These are phyloP conservation scores for Sycophila sp. DNA, from an alignment of 1,140 invertebrate genomes.

Conservation along the genomic window DNA sequence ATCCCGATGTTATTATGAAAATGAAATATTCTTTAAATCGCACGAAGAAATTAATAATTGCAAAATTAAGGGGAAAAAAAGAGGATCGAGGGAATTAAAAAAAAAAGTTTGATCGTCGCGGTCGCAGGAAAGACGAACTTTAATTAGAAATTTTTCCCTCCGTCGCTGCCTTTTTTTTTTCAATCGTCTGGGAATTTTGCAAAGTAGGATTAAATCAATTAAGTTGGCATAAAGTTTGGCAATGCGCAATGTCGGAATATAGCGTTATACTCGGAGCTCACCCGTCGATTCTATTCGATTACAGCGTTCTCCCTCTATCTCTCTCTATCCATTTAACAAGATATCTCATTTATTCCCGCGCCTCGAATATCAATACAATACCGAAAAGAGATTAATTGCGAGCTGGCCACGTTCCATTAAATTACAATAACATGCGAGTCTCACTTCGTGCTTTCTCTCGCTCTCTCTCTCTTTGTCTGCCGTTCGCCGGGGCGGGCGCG, in stretches of 20 bases:
- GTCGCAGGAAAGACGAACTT: neutral
- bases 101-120: neutral
- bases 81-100: neutral
- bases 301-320: neutral
- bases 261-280: neutral
- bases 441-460: neutral
- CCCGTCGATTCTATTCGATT: conserved; percentile 17
- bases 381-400: conserved; percentile 30
- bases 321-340: conserved; percentile 24
- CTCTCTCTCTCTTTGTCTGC: neutral
- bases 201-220: conserved; percentile 20
- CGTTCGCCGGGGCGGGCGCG: neutral
- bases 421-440: conserved; percentile 17
- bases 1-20: no score
- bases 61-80: neutral
- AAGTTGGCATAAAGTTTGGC: conserved; percentile 1
- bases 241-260: neutral
- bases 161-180: neutral
- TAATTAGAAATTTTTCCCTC: neutral
- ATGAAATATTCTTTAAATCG: neutral
- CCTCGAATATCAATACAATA: conserved; percentile 29
- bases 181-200: neutral
- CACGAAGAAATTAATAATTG: no score
- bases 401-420: conserved; percentile 8
- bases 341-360: conserved; percentile 30